Evolutionary conservation across 1,140 invertebrate species (phyloP), one percentile per base, ranked within the genome.

Genomic region (Lamellibrachia luymesi): DNA sequence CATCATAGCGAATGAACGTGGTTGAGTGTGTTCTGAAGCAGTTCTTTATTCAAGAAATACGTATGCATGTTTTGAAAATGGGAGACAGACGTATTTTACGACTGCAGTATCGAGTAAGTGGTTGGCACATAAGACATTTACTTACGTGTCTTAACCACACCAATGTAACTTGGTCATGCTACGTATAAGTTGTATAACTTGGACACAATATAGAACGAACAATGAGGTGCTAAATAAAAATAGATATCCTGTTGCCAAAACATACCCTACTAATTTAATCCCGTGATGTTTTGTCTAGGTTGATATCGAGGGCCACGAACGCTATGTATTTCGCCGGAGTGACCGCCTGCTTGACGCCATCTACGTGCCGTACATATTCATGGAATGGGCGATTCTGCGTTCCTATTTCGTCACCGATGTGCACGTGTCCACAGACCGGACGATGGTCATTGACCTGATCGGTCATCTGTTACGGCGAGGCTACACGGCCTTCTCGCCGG

Each of bases 251-350:
- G 13, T 13, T 6, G 6, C 52, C 6, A 56, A 56, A 56, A 56
- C 52, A 56, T 56, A 80, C 25, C 38, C 38, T 38, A 38, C 2
- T 80, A 22, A 80, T 80, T 6, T 17, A 22, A 80, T 80, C 64
- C 7, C 64, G 64, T 80, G 2, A 22, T 80, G 38, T 17, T 17
- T 10, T 80, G 64, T 22, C 8, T 22, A 80, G 51, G 51, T 92
- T 56, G 93, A 94, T 91, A 94, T 94, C 92, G 94, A 94, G 91
- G 94, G 94, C 51, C 94, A 93, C 80, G 94, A 94, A 89, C 94
- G 93, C 51, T 64, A 91, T 38, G 94, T 94, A 22, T 91, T 94
- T 49, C 51, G 49, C 10, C 17, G 50, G 51, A 56, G 52, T 38
- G 90, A 91, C n/a, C 91, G 91, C 51, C 89, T 94, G 51, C 93